Conservation (phyloP, 2,797 vertebrate genomes). For the Tragelaphus eurycerus region DNA sequence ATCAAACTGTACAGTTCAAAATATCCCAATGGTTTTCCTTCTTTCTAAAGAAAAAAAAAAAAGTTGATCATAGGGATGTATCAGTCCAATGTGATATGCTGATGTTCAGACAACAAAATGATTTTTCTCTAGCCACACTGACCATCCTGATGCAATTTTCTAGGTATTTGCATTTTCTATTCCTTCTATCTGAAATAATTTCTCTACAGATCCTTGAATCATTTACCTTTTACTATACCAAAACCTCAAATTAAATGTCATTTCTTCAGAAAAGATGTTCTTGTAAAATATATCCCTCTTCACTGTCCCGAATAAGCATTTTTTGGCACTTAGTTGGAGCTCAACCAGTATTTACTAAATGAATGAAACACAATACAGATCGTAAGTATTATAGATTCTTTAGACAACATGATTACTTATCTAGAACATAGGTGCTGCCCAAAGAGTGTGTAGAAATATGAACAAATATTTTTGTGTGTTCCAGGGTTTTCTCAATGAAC, state of each 20-base stretch:
- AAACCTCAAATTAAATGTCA: neutral
- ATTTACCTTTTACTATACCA: neutral
- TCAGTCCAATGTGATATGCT: neutral
- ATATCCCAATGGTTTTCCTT: neutral
- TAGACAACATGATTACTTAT: neutral
- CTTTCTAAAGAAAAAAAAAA: neutral
- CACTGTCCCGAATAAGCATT: neutral
- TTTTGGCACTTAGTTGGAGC: neutral
- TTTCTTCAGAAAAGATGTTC: neutral
- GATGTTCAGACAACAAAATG: neutral
- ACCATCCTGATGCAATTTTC: accelerated
- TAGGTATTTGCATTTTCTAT: neutral
- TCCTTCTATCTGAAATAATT: neutral
- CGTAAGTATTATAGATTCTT: neutral
- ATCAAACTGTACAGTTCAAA: neutral
- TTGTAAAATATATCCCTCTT: neutral
- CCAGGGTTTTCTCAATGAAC: neutral
- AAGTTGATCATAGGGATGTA: accelerated
- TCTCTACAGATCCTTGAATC: neutral
- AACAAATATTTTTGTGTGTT: neutral
- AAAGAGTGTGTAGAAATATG: too few relatives aligned
- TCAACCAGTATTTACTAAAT: neutral
- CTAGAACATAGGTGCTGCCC: too few relatives aligned
- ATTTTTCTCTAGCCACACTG: neutral
- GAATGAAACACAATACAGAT: neutral